Evolutionary conservation across 2,797 vertebrate genomes (phyloP).

Genomic region (Perodicticus potto): DNA sequence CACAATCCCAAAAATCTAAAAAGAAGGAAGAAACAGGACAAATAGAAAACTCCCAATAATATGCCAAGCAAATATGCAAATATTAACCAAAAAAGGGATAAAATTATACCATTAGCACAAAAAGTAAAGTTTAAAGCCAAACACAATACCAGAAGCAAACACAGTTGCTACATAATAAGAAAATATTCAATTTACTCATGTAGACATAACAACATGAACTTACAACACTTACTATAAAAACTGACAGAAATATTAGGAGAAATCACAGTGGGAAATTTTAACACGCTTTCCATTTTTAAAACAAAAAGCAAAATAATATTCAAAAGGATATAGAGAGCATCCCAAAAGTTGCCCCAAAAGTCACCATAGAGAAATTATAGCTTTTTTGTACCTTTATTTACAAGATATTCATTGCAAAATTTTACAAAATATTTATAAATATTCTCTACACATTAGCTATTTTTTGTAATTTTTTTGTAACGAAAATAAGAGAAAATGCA

Average conservation of each 20-base stretch:
- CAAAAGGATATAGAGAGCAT: neutral
- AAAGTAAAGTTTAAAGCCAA: neutral
- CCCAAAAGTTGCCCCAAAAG: too few relatives aligned
- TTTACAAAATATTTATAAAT: too few relatives aligned
- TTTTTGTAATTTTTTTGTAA: too few relatives aligned
- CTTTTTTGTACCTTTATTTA: too few relatives aligned
- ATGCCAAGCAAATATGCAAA: neutral
- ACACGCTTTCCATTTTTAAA: neutral
- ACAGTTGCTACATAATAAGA: neutral
- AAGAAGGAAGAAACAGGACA: conserved; percentile 9
- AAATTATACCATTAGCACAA: neutral
- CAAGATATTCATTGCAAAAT: too few relatives aligned
- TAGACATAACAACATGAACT: neutral
- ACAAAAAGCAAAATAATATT: neutral
- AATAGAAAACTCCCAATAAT: neutral
- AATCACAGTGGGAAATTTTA: neutral
- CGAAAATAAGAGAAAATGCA: neutral
- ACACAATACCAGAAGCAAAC: neutral
- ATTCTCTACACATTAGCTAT: too few relatives aligned
- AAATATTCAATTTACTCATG: neutral
- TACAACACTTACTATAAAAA: neutral
- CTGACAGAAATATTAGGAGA: neutral
- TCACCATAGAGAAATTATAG: too few relatives aligned
- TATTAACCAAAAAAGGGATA: conserved; percentile 3
- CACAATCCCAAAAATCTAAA: neutral